Evolutionary conservation across 2,888 invertebrate genomes (phyloP).

Genomic region (Ichneumon xanthorius): DNA sequence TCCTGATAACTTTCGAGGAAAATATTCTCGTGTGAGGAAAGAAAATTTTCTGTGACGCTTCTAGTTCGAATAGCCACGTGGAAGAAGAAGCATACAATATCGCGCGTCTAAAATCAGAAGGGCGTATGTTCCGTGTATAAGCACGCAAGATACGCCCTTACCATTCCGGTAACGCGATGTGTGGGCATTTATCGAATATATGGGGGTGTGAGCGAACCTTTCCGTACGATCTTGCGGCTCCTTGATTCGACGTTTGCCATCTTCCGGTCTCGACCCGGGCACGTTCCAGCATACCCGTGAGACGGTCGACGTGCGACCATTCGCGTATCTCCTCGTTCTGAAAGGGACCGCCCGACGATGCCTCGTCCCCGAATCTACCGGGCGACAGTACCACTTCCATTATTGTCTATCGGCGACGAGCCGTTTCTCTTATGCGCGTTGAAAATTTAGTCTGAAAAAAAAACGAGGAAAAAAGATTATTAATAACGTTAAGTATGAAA

Average conservation of each 20-base stretch:
- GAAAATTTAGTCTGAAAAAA: background rate
- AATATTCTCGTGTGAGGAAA: background rate
- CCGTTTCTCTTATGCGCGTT: conserved; percentile 7
- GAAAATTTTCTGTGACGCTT: background rate
- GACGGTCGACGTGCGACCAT: conserved; percentile 86
- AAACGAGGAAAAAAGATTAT: too few relatives aligned
- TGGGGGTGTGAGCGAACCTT: conserved; percentile 83
- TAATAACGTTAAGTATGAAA: too few relatives aligned
- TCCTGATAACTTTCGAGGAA: conserved; percentile 39
- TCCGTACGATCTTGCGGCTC: conserved; percentile 86
- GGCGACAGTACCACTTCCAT: conserved; percentile 80
- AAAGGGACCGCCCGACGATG: conserved; percentile 82
- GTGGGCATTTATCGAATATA: background rate
- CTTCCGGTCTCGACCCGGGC: conserved; percentile 86
- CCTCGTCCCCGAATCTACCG: conserved; percentile 73
- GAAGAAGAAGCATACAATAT: too few relatives aligned
- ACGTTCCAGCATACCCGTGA: conserved; percentile 86
- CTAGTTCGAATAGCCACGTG: too few relatives aligned
- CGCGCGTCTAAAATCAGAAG: too few relatives aligned
- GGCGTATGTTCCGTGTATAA: too few relatives aligned
- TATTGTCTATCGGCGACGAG: conserved; percentile 30
- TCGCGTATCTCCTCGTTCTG: conserved; percentile 86
- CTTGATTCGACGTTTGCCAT: conserved; percentile 85
- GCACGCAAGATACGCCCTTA: too few relatives aligned
- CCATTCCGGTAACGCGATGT: too few relatives aligned